Conservation (phyloP, 37 sponge, comb jelly and placozoan genomes). For the Aplysina aerophoba region DNA sequence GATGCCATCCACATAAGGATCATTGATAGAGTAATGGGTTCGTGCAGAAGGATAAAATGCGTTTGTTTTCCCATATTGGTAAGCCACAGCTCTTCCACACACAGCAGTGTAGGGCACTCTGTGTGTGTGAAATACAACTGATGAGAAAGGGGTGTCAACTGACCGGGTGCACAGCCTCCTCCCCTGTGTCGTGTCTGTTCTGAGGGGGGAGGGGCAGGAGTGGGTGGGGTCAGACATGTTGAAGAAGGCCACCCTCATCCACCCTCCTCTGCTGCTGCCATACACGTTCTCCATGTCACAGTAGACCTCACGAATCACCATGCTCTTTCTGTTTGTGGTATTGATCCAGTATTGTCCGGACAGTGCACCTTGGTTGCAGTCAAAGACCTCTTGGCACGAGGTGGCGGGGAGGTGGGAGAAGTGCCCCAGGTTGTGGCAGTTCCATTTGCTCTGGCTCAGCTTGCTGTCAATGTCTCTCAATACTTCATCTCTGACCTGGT, state of each 20-base stretch:
- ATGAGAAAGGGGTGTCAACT: constrained; percentile 6
- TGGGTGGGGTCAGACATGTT: constrained; percentile 3
- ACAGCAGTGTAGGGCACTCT: neutral
- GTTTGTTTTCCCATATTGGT: constrained; percentile 6
- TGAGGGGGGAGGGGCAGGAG: constrained; percentile 1
- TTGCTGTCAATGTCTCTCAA: neutral
- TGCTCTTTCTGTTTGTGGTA: neutral
- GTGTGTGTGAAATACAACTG: neutral
- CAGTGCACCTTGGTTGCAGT: neutral
- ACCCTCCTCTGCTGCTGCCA: constrained; percentile 3
- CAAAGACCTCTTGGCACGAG: neutral
- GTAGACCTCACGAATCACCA: constrained; percentile 2
- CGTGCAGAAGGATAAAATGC: neutral
- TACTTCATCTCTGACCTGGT: neutral
- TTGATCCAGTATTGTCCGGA: constrained; percentile 18
- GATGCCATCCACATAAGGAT: constrained; percentile 14
- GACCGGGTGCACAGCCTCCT: constrained; percentile 5
- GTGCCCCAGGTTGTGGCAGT: neutral
- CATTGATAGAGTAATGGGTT: neutral
- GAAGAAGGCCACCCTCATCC: constrained; percentile 24
- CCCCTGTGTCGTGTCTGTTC: neutral
- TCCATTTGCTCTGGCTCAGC: neutral
- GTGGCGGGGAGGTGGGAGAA: neutral
- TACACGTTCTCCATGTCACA: constrained; percentile 9
- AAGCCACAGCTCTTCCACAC: constrained; percentile 5